These are phyloP conservation scores for Larimichthys polyactis DNA, from an alignment of 2,113 vertebrate genomes.

Conservation along the genomic window DNA sequence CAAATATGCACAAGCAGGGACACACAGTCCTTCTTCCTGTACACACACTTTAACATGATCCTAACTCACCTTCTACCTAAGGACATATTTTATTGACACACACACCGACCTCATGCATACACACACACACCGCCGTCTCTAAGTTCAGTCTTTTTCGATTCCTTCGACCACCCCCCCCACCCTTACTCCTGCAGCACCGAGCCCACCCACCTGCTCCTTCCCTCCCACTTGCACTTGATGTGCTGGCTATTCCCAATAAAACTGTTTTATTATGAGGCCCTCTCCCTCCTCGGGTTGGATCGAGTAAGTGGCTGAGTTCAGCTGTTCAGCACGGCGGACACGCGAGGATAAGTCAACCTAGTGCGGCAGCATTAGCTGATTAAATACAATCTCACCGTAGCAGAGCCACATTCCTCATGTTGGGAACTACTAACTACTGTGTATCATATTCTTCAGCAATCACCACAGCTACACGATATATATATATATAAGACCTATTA, in stretches of 20 bases:
- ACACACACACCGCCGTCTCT: slow-evolving; percentile 4
- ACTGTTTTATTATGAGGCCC: slow-evolving; percentile 55
- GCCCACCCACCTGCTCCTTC: slow-evolving; percentile 34
- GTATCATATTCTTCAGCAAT: slow-evolving; percentile 11
- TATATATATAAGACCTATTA: slow-evolving; percentile 28
- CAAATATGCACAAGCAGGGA: slow-evolving; percentile 24
- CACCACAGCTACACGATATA: slow-evolving; percentile 33
- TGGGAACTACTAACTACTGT: neutral
- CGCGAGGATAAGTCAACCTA: slow-evolving; percentile 54
- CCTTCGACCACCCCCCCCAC: neutral
- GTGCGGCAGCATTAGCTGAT: slow-evolving; percentile 77
- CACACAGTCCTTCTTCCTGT: slow-evolving; percentile 31
- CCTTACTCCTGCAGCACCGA: slow-evolving; percentile 7
- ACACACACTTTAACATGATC: slow-evolving; percentile 35
- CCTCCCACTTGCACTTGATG: slow-evolving; percentile 47
- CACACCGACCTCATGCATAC: neutral
- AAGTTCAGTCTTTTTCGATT: slow-evolving; percentile 13
- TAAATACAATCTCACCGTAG: slow-evolving; percentile 59
- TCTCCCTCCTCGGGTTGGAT: slow-evolving; percentile 52
- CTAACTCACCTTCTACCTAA: neutral
- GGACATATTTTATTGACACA: neutral
- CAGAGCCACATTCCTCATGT: slow-evolving; percentile 3
- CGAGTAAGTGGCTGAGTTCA: slow-evolving; percentile 73
- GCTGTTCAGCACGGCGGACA: slow-evolving; percentile 47
- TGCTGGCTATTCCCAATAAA: slow-evolving; percentile 60